These are phyloP conservation scores for Heloderma charlesbogerti DNA, from an alignment of 2,113 vertebrate species.

Conservation along the genomic window DNA sequence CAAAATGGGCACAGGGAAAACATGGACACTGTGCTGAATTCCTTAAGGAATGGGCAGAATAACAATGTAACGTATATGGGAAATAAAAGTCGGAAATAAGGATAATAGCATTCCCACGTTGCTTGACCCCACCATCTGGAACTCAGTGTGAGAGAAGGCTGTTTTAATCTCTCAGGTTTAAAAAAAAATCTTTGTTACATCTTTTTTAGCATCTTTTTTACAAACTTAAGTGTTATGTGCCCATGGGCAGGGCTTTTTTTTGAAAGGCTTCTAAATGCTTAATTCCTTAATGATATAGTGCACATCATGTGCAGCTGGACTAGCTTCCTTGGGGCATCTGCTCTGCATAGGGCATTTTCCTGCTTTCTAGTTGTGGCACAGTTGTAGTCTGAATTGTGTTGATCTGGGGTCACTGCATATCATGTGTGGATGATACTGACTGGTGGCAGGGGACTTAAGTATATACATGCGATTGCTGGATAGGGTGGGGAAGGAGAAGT, in stretches of 20 bases:
- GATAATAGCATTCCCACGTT: not conserved
- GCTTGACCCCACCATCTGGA: not conserved
- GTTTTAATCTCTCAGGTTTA: too few species aligned
- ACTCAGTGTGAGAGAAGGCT: too few species aligned
- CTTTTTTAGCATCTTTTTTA: too few species aligned
- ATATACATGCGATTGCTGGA: not conserved
- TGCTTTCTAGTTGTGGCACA: not conserved
- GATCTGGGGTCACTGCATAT: not conserved
- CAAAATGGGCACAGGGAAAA: too few species aligned
- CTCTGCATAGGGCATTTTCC: not conserved
- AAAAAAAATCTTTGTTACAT: too few species aligned
- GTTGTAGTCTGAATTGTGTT: not conserved
- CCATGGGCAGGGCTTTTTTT: too few species aligned
- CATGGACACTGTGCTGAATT: too few species aligned
- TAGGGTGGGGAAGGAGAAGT: not conserved
- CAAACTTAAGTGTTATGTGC: too few species aligned
- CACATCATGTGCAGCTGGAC: not conserved
- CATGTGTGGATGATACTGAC: not conserved
- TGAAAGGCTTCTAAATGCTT: not conserved
- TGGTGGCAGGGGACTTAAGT: too few species aligned
- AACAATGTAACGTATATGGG: not conserved
- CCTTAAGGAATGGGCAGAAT: too few species aligned
- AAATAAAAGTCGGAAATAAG: not conserved
- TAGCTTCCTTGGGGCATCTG: not conserved
- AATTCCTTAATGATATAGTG: not conserved